Percentiles rank a stretch among this genome's conserved stretches.
Conservation (phyloP, 2,113 vertebrate genomes). For the Empidonax alnorum region DNA sequence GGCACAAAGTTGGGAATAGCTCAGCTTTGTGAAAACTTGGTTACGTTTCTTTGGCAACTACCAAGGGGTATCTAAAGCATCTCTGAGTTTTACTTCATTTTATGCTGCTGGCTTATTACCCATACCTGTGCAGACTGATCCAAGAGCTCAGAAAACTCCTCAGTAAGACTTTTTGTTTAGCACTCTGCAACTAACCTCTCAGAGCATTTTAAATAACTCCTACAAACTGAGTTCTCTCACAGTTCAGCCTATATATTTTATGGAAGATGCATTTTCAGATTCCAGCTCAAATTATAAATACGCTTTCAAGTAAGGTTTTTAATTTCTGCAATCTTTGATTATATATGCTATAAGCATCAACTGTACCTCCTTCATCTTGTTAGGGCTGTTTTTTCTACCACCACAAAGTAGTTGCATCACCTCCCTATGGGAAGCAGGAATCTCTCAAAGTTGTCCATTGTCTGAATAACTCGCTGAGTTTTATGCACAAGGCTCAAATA, state of each 20-base stretch:
- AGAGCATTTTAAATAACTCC: background rate
- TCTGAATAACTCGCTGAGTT: background rate
- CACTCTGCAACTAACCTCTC: background rate
- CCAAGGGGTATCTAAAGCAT: background rate
- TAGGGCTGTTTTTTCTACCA: background rate
- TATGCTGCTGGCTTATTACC: background rate
- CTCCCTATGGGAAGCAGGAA: background rate
- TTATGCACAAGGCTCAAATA: background rate
- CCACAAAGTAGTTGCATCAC: background rate
- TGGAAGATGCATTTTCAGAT: background rate
- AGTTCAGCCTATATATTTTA: background rate
- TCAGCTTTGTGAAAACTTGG: background rate
- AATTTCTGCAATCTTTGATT: background rate
- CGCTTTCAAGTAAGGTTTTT: background rate
- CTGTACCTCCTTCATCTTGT: background rate
- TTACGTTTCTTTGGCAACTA: background rate
- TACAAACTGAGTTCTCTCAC: background rate
- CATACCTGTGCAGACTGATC: background rate
- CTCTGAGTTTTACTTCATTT: background rate
- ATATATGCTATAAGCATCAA: background rate
- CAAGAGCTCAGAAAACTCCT: background rate
- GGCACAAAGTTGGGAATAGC: background rate
- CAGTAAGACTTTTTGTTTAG: background rate
- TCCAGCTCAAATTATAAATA: background rate
- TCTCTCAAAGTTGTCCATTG: background rate